A percentile compares a stretch with the other conserved stretches of the same genome.
Conservation (phyloP, 1,140 invertebrate species). For the Drosophila albomicans region DNA sequence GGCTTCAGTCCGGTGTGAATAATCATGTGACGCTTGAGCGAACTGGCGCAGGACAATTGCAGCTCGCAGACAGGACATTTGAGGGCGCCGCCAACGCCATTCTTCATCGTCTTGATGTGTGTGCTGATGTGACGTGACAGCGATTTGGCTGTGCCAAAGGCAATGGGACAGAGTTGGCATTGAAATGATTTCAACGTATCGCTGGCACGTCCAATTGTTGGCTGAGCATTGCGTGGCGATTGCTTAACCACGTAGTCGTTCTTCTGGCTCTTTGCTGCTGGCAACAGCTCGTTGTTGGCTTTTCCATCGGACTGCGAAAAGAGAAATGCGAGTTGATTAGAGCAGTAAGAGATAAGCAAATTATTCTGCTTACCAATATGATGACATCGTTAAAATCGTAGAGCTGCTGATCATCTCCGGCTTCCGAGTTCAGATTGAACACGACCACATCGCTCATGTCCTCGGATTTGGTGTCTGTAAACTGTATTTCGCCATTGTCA, state of each 20-base stretch:
- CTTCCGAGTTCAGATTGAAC: constrained; percentile 75
- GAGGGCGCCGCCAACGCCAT: constrained; percentile 77
- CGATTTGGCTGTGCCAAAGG: constrained; percentile 86
- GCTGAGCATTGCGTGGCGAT: not conserved
- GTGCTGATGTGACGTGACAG: constrained; percentile 88
- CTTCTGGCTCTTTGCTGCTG: constrained; percentile 15
- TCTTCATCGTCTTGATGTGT: constrained; percentile 87
- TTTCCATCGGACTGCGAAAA: constrained; percentile 35
- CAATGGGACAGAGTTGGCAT: constrained; percentile 87
- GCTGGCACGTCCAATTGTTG: constrained; percentile 46
- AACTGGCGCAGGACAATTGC: constrained; percentile 92
- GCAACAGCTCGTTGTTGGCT: not conserved
- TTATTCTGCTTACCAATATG: constrained; percentile 47
- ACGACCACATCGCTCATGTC: constrained; percentile 61
- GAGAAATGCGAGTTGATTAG: not conserved
- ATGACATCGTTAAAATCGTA: constrained; percentile 63
- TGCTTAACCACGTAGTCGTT: constrained; percentile 54
- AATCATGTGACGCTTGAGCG: constrained; percentile 91
- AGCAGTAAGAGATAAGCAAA: too few species aligned
- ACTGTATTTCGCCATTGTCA: constrained; percentile 77
- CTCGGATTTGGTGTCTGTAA: constrained; percentile 55
- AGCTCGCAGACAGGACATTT: constrained; percentile 90
- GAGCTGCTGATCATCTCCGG: constrained; percentile 53
- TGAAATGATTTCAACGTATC: constrained; percentile 86
- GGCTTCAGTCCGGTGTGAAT: constrained; percentile 92